phyloP scores from a whole-genome alignment of 2,797 vertebrate genomes.

The Cossypha heuglini region DNA sequence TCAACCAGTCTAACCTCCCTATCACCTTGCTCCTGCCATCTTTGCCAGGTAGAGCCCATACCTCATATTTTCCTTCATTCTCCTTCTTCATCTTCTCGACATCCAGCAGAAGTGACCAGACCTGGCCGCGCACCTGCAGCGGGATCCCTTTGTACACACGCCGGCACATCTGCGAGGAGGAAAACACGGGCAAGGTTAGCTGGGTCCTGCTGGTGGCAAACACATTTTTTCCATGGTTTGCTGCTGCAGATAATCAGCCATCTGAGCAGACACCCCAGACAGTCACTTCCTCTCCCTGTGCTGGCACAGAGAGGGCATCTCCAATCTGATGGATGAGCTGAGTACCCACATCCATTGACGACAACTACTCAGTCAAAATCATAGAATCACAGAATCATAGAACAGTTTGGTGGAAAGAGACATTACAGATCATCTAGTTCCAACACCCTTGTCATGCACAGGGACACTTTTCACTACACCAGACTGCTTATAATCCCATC shows the following conservation, averaged over 20 bases:
- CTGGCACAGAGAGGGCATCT: background rate
- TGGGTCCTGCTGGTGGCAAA: background rate
- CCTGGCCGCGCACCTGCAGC: constrained; percentile 84
- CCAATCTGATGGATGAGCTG: background rate
- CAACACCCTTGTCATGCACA: background rate
- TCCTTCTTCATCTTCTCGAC: constrained; percentile 83
- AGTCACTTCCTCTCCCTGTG: background rate
- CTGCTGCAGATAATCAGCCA: background rate
- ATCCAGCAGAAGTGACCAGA: constrained; percentile 85
- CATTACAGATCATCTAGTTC: background rate
- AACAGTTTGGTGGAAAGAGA: background rate
- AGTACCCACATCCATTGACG: background rate
- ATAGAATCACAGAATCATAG: background rate
- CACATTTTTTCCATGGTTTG: background rate
- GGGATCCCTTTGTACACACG: constrained; percentile 88
- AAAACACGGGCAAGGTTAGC: accelerated
- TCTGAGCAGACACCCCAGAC: background rate
- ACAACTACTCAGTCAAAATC: background rate
- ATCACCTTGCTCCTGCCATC: background rate
- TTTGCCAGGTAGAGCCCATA: constrained; percentile 20
- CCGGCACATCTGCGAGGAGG: constrained; percentile 78
- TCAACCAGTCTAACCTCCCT: background rate
- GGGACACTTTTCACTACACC: background rate
- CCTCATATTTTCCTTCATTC: constrained; percentile 87
- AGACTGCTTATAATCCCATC: background rate